A percentile compares a stretch with the other conserved stretches of the same genome.
Conservation (phyloP, 2,797 vertebrate genomes). For the Bradypus variegatus region DNA sequence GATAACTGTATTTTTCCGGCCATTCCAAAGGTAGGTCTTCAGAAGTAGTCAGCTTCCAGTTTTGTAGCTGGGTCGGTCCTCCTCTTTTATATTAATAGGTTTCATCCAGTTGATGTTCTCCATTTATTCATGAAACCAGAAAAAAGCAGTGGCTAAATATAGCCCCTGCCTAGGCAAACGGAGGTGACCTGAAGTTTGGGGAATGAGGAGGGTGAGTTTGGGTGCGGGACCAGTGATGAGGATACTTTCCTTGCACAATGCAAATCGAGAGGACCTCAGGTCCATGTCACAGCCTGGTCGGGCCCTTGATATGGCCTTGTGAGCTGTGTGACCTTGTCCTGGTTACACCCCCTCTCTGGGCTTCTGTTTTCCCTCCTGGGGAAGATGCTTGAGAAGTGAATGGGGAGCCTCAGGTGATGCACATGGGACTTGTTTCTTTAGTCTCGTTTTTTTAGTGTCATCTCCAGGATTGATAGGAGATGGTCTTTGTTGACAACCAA, state of each 20-base stretch:
- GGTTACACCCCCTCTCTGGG: neutral
- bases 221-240: no score
- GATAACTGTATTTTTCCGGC: slow-evolving; percentile 8
- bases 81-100: slow-evolving; percentile 13
- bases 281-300: neutral
- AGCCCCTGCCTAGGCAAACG: neutral
- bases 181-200: neutral
- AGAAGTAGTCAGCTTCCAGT: neutral
- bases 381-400: neutral
- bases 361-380: neutral
- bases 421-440: neutral
- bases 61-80: neutral
- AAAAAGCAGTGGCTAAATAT: neutral
- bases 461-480: neutral
- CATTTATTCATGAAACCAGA: neutral
- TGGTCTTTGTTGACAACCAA: neutral
- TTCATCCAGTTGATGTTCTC: slow-evolving; percentile 43
- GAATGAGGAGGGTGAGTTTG: neutral
- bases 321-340: neutral
- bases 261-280: neutral
- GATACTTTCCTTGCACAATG: neutral
- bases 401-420: neutral
- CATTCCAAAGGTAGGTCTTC: neutral
- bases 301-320: neutral
- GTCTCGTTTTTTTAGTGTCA: neutral